These are phyloP conservation scores for Pseudorasbora parva DNA, from an alignment of 2,113 vertebrate genomes.

Conservation along the genomic window DNA sequence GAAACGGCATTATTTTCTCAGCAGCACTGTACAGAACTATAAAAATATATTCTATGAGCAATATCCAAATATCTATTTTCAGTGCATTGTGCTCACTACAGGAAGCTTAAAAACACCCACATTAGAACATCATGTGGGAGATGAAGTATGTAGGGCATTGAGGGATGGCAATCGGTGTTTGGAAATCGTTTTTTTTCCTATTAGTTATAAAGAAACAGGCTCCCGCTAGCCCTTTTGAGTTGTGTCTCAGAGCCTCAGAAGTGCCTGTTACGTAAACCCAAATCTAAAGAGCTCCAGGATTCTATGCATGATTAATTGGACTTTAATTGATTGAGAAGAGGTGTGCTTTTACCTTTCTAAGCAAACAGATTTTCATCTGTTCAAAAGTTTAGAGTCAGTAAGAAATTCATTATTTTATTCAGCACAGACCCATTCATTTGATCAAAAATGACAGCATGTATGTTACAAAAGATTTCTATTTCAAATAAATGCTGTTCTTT, in stretches of 20 bases:
- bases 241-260: constrained; percentile 35
- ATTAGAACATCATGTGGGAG: constrained; percentile 47
- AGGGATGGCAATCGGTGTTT: constrained; percentile 41
- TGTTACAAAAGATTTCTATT: background rate
- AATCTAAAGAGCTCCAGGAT: constrained; percentile 30
- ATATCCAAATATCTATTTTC: constrained; percentile 41
- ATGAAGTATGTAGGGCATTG: constrained; percentile 48
- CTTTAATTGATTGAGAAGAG: background rate
- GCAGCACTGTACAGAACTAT: background rate
- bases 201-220: constrained; percentile 49
- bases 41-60: background rate
- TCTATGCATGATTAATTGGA: constrained; percentile 15
- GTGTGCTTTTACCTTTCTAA: background rate
- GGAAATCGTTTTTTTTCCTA: constrained; percentile 47
- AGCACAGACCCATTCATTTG: background rate
- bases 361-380: background rate
- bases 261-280: constrained; percentile 49
- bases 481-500: background rate
- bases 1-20: constrained; percentile 10
- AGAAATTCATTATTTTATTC: background rate
- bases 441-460: too few relatives aligned
- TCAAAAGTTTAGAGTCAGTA: background rate
- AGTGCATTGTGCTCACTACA: constrained; percentile 20
- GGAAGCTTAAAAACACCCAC: constrained; percentile 49
- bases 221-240: constrained; percentile 17